Evolutionary conservation across 2,888 invertebrate species (phyloP).

Genomic region (Lepidochitona cinerea): DNA sequence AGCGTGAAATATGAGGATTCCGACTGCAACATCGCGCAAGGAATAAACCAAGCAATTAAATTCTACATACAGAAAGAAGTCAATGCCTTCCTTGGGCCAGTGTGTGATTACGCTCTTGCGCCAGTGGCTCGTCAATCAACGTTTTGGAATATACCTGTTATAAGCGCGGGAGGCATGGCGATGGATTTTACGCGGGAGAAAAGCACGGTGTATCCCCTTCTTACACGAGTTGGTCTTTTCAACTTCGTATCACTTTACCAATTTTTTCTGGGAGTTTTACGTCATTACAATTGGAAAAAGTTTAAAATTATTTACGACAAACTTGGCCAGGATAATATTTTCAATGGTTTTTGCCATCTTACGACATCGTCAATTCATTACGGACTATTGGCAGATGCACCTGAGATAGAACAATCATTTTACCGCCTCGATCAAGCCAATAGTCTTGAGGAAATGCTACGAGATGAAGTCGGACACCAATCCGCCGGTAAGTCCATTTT

Average conservation of each 20-base stretch:
- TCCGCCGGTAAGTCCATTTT: constrained; percentile 21
- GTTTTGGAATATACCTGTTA: constrained; percentile 88
- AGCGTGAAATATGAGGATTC: constrained; percentile 37
- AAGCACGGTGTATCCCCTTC: constrained; percentile 77
- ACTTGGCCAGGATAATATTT: constrained; percentile 42
- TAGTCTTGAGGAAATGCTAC: constrained; percentile 12
- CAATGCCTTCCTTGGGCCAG: constrained; percentile 64
- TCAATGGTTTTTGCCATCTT: constrained; percentile 51
- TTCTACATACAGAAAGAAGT: constrained; percentile 54
- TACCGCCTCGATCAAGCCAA: constrained; percentile 17
- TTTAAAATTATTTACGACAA: constrained; percentile 51
- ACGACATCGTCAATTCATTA: constrained; percentile 51
- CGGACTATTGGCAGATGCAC: constrained; percentile 24
- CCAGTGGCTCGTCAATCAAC: constrained; percentile 80
- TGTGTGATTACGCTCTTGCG: constrained; percentile 80
- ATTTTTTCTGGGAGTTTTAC: constrained; percentile 36
- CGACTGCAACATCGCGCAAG: constrained; percentile 55
- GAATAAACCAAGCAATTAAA: constrained; percentile 60
- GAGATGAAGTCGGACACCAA: constrained; percentile 14
- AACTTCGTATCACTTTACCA: constrained; percentile 47
- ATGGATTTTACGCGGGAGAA: constrained; percentile 58
- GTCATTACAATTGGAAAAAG: constrained; percentile 40
- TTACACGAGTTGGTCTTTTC: constrained; percentile 75
- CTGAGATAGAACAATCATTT: constrained; percentile 12
- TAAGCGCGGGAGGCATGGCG: constrained; percentile 75